A percentile compares a stretch with the other conserved stretches of the same genome.
Evolutionary conservation across 2,888 invertebrate species (phyloP).

Genomic region (Andrena chrysosceles): DNA sequence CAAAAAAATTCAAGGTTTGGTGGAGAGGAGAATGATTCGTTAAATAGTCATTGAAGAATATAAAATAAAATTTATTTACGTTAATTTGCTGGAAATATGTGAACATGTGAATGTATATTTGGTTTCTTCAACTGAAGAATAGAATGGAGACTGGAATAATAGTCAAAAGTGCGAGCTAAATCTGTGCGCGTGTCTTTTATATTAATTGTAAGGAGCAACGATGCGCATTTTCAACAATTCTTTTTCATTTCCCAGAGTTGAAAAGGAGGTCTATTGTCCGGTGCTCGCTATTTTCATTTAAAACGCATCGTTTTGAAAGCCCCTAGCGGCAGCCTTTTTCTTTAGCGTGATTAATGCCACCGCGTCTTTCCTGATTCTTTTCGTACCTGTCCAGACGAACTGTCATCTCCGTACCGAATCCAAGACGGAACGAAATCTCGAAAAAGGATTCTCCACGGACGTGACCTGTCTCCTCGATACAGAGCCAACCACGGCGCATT

Average conservation of each 20-base stretch:
- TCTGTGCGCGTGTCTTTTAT: background rate
- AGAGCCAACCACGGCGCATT: conserved; percentile 62
- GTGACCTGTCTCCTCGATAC: conserved; percentile 71
- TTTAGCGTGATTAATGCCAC: conserved; percentile 63
- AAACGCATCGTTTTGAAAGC: conserved; percentile 60
- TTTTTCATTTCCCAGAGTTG: conserved; percentile 36
- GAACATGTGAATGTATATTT: too few species aligned
- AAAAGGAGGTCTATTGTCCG: conserved; percentile 32
- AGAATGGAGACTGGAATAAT: too few species aligned
- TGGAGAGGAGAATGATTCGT: too few species aligned
- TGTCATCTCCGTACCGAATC: conserved; percentile 59
- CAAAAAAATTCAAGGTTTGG: too few species aligned
- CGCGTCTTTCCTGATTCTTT: conserved; percentile 46
- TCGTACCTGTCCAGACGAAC: conserved; percentile 38
- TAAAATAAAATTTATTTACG: too few species aligned
- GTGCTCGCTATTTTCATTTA: conserved; percentile 66
- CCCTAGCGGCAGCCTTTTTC: conserved; percentile 36
- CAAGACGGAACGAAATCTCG: conserved; percentile 61
- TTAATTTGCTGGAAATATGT: too few species aligned
- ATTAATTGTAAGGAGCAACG: conserved; percentile 10
- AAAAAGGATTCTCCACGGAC: conserved; percentile 62
- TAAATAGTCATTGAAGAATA: too few species aligned
- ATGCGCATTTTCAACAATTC: conserved; percentile 7
- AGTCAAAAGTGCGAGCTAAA: too few species aligned
- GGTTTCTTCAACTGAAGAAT: too few species aligned